Evolutionary conservation across 1,140 invertebrate species (phyloP).

Genomic region (Pteromalus puparum): DNA sequence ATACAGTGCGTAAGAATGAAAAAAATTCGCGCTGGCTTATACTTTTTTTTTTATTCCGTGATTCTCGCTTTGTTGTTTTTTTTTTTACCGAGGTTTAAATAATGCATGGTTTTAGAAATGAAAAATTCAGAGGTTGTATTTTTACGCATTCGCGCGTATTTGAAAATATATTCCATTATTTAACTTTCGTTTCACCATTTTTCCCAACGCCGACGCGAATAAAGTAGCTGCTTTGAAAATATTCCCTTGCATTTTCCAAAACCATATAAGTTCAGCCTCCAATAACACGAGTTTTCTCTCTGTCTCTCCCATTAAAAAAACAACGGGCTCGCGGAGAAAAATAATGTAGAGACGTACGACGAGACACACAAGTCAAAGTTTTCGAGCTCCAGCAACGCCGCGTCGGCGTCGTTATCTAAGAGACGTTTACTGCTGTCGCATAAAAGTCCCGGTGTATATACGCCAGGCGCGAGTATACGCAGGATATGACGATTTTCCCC

Average conservation of each 20-base stretch:
- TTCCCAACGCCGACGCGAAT: too few relatives aligned
- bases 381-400: not conserved
- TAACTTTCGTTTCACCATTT: too few relatives aligned
- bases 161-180: too few relatives aligned
- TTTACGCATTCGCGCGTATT: too few relatives aligned
- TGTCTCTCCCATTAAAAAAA: not conserved
- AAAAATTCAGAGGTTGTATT: too few relatives aligned
- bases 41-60: not conserved
- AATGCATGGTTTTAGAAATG: too few relatives aligned
- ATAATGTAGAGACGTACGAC: not conserved
- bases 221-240: not conserved
- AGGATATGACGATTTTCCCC: conserved; percentile 26
- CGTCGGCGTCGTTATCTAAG: conserved; percentile 32
- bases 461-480: not conserved
- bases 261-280: not conserved
- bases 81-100: too few relatives aligned
- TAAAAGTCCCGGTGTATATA: conserved; percentile 22
- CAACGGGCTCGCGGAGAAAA: not conserved
- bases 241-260: not conserved
- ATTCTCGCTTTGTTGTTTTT: not conserved
- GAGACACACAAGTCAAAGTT: not conserved
- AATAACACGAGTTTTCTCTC: not conserved
- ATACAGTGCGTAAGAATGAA: not conserved
- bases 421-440: conserved; percentile 33
- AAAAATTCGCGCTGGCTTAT: not conserved